Percentiles rank a stretch among this genome's conserved stretches.
These are phyloP conservation scores for Diorhabda sublineata DNA, from an alignment of 1,140 invertebrate species.

Conservation along the genomic window DNA sequence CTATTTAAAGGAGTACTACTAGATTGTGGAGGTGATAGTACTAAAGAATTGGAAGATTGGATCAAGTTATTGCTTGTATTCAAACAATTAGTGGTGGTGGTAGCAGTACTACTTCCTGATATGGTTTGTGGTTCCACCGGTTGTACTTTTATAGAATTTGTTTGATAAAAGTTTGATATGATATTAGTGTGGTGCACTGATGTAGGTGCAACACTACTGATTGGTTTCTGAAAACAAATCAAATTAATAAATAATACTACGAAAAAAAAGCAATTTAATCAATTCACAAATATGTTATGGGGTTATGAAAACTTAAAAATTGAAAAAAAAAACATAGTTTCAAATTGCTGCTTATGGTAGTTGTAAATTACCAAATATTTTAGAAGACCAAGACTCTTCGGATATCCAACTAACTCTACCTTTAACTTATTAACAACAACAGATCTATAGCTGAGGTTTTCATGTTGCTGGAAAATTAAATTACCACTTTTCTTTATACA, in stretches of 20 bases:
- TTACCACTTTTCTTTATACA: no score
- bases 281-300: no score
- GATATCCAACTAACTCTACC: no score
- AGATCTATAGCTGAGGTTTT: no score
- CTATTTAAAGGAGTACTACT: constrained; percentile 53
- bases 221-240: constrained; percentile 58
- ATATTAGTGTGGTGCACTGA: constrained; percentile 61
- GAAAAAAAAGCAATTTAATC: no score
- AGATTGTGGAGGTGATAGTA: constrained; percentile 56
- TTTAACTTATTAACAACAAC: no score
- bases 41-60: constrained; percentile 48
- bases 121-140: constrained; percentile 74
- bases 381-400: no score
- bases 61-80: constrained; percentile 41
- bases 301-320: no score
- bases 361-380: no score
- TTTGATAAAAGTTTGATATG: constrained; percentile 74
- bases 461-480: no score
- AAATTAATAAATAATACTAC: background rate
- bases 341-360: no score
- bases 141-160: constrained; percentile 74
- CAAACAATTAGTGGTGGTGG: constrained; percentile 32
- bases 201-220: constrained; percentile 77
- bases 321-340: no score
- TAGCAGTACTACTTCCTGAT: constrained; percentile 39